Conservation (phyloP, 64 coral and sea anemone species). For the Acropora yongei region DNA sequence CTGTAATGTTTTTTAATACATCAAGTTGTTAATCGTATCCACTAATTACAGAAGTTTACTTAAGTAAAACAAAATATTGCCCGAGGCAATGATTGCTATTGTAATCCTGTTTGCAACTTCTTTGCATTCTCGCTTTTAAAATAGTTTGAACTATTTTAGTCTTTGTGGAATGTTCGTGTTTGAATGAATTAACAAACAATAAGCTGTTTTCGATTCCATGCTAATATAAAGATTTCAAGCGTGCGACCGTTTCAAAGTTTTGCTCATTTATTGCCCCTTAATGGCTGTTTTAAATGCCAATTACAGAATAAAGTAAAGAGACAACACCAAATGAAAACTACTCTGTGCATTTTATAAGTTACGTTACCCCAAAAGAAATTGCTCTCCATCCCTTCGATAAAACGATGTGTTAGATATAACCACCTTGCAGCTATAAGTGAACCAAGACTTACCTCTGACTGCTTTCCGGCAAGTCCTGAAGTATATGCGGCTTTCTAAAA, state of each 20-base stretch:
- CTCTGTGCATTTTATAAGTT: neutral
- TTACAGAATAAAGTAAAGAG: neutral
- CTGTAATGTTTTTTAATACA: neutral
- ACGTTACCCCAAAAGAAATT: too few species aligned
- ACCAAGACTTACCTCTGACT: neutral
- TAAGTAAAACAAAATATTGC: neutral
- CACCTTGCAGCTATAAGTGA: too few species aligned
- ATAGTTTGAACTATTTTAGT: constrained; percentile 43
- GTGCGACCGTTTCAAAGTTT: neutral
- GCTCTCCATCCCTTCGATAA: too few species aligned
- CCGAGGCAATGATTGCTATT: neutral
- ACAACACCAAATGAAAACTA: neutral
- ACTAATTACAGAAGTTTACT: neutral
- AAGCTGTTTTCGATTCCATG: neutral
- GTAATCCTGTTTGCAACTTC: neutral
- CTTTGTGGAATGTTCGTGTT: constrained; percentile 16
- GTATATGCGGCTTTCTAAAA: neutral
- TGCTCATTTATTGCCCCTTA: neutral
- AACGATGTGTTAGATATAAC: too few species aligned
- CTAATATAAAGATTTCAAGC: neutral
- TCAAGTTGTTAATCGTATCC: neutral
- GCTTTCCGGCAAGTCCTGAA: neutral
- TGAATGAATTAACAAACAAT: neutral
- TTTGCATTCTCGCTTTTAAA: constrained; percentile 6
- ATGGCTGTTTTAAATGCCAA: neutral